A percentile compares a stretch with the other conserved stretches of the same genome.
Conservation (phyloP, 2,797 vertebrate genomes). For the Sylvia borin region DNA sequence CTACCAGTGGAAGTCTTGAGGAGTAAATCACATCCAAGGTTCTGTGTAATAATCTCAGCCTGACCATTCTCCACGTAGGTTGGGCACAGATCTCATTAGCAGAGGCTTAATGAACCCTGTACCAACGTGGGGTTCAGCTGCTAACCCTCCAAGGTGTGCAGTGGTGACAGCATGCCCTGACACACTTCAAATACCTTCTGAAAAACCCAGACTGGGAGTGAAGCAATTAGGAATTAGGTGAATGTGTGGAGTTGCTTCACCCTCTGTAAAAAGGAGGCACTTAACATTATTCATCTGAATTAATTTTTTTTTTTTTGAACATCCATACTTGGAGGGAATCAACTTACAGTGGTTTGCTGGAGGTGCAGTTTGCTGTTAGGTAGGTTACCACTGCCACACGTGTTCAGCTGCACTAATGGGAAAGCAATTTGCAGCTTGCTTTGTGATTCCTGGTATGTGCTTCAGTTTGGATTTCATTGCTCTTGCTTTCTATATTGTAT, state of each 20-base stretch:
- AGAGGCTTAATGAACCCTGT: neutral
- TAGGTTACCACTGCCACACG: neutral
- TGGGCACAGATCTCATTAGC: neutral
- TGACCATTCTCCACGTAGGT: neutral
- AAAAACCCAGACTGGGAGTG: neutral
- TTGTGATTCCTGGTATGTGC: slow-evolving; percentile 44
- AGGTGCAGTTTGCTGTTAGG: neutral
- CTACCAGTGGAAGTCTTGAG: neutral
- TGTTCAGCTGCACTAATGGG: slow-evolving; percentile 41
- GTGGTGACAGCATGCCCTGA: neutral
- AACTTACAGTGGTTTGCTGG: neutral
- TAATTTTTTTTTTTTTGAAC: neutral
- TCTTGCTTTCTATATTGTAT: slow-evolving; percentile 71
- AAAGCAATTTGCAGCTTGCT: slow-evolving; percentile 55
- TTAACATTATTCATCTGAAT: neutral
- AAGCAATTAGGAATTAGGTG: neutral
- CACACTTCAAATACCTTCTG: neutral
- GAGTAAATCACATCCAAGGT: neutral
- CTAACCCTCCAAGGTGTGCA: neutral
- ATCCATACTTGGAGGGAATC: neutral
- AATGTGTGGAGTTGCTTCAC: neutral
- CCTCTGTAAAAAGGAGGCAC: neutral
- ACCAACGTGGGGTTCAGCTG: neutral
- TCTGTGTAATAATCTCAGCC: neutral
- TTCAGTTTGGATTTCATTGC: slow-evolving; percentile 62